phyloP scores from a whole-genome alignment of 1,140 invertebrate species.

The Eumaeus atala region DNA sequence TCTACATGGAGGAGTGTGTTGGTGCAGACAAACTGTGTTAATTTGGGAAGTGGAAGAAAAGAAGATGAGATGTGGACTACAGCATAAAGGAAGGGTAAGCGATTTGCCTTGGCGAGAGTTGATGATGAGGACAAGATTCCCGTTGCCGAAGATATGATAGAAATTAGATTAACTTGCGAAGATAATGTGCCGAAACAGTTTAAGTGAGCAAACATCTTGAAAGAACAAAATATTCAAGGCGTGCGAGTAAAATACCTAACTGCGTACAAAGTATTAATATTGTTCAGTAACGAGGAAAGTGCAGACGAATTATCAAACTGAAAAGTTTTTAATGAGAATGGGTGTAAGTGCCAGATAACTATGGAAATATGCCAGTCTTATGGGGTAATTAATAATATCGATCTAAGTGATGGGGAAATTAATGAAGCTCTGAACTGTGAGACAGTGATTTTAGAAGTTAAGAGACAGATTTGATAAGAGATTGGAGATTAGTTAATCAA shows the following conservation, averaged over 20 bases:
- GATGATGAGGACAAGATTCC: neutral
- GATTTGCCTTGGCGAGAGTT: neutral
- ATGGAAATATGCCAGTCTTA: slow-evolving; percentile 17
- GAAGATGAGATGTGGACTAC: slow-evolving; percentile 8
- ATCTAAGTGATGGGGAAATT: slow-evolving; percentile 17
- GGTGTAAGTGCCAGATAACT: slow-evolving; percentile 15
- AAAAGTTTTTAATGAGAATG: slow-evolving; percentile 17
- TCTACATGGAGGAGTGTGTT: no score
- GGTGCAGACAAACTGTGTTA: no score
- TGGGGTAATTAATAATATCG: slow-evolving; percentile 22
- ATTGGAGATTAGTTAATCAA: slow-evolving; percentile 23
- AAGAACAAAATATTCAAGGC: slow-evolving; percentile 17
- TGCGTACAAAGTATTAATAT: slow-evolving; percentile 18
- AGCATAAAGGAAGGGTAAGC: slow-evolving; percentile 8
- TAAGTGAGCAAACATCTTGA: slow-evolving; percentile 18
- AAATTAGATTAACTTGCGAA: slow-evolving; percentile 12
- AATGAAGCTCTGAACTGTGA: slow-evolving; percentile 10
- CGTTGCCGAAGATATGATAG: slow-evolving; percentile 2
- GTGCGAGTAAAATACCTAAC: slow-evolving; percentile 21
- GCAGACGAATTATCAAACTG: slow-evolving; percentile 8
- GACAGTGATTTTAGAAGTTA: slow-evolving; percentile 17
- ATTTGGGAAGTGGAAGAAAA: slow-evolving; percentile 1
- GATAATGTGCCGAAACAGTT: slow-evolving; percentile 22
- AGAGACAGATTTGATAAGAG: slow-evolving; percentile 13
- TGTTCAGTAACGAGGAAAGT: slow-evolving; percentile 19